Conservation (phyloP, 2,797 vertebrate genomes). For the Halcyon leucocephala region DNA sequence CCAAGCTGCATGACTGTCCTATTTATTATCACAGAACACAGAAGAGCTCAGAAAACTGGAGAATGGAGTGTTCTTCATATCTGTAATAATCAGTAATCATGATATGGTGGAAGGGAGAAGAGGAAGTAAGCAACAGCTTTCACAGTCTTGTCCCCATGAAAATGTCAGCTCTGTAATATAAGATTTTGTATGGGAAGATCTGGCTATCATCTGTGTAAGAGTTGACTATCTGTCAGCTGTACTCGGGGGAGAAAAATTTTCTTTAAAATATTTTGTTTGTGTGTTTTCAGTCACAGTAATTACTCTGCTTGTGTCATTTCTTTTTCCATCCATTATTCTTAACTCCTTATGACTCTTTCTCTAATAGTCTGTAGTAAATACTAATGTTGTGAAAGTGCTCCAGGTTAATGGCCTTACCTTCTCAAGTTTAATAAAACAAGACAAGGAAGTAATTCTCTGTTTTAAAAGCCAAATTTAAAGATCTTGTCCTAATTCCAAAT, state of each 20-base stretch:
- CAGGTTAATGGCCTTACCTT: neutral
- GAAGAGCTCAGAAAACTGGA: neutral
- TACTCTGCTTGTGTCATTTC: neutral
- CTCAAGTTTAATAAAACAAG: neutral
- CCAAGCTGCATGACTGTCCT: neutral
- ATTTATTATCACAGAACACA: neutral
- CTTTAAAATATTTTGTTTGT: neutral
- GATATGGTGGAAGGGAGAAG: neutral
- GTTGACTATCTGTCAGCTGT: neutral
- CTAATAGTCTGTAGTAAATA: neutral
- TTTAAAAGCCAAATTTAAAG: neutral
- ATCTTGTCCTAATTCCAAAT: neutral
- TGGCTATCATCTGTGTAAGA: neutral
- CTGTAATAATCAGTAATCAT: neutral
- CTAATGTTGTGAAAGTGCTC: neutral
- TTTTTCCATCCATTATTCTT: neutral
- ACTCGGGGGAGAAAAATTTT: neutral
- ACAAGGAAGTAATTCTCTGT: neutral
- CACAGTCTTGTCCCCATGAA: neutral
- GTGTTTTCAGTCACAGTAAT: neutral
- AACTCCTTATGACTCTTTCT: neutral
- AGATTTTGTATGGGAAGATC: neutral
- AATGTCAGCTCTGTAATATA: neutral
- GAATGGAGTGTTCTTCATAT: neutral
- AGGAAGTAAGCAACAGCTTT: neutral